These are phyloP conservation scores for Zalophus californianus DNA, from an alignment of 2,797 vertebrate species.

Conservation along the genomic window DNA sequence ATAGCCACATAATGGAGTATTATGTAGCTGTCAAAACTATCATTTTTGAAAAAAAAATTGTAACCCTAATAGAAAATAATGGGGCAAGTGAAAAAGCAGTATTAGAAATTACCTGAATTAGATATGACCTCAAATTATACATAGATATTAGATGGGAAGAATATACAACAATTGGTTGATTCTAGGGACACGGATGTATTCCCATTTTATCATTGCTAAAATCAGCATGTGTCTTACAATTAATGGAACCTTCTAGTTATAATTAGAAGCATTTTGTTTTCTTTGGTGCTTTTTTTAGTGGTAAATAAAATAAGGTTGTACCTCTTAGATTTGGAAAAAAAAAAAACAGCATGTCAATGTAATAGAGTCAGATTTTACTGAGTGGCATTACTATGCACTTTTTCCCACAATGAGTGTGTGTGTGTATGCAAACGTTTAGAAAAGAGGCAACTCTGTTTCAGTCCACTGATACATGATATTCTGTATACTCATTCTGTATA, in stretches of 20 bases:
- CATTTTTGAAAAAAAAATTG: background rate
- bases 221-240: background rate
- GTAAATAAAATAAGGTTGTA: background rate
- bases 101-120: background rate
- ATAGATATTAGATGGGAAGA: background rate
- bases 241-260: background rate
- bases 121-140: background rate
- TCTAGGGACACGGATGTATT: background rate
- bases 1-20: background rate
- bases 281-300: background rate
- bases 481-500: background rate
- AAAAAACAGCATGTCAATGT: background rate
- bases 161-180: background rate
- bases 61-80: background rate
- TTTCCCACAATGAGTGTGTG: background rate
- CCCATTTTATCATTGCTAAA: background rate
- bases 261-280: background rate
- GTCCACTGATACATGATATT: background rate
- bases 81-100: background rate
- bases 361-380: background rate
- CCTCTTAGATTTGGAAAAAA: background rate
- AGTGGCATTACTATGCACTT: background rate
- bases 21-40: background rate
- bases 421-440: background rate
- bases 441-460: background rate